Percentiles rank a stretch among this genome's conserved stretches.
phyloP scores from a whole-genome alignment of 1,140 invertebrate genomes.

The Wiebesia pumilae region DNA sequence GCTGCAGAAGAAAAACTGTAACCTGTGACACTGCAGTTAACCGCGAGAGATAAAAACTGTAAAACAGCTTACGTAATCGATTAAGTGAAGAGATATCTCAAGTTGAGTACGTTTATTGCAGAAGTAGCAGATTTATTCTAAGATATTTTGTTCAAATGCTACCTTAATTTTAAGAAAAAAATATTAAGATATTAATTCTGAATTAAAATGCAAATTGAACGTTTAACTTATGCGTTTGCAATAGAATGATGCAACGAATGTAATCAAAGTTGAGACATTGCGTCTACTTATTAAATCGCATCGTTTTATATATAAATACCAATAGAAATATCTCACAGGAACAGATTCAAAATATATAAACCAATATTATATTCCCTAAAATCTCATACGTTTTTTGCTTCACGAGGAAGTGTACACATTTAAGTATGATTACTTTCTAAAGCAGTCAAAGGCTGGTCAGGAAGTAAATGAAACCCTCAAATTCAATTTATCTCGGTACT shows the following conservation, averaged over 20 bases:
- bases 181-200: too few species aligned
- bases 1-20: neutral
- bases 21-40: neutral
- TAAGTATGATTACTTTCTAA: neutral
- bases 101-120: neutral
- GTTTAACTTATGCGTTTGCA: too few species aligned
- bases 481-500: conserved; percentile 42
- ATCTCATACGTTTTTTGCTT: neutral
- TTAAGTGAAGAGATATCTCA: neutral
- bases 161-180: neutral
- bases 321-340: too few species aligned
- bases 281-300: too few species aligned
- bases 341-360: neutral
- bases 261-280: too few species aligned
- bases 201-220: too few species aligned
- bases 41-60: neutral
- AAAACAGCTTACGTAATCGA: neutral
- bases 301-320: too few species aligned
- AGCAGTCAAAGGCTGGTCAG: neutral
- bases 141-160: too few species aligned
- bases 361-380: neutral
- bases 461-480: conserved; percentile 33
- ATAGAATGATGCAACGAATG: too few species aligned
- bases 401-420: neutral
- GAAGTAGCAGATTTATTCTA: neutral